These are phyloP conservation scores for Tiliacea aurago DNA, from an alignment of 2,888 invertebrate species.

Conservation along the genomic window DNA sequence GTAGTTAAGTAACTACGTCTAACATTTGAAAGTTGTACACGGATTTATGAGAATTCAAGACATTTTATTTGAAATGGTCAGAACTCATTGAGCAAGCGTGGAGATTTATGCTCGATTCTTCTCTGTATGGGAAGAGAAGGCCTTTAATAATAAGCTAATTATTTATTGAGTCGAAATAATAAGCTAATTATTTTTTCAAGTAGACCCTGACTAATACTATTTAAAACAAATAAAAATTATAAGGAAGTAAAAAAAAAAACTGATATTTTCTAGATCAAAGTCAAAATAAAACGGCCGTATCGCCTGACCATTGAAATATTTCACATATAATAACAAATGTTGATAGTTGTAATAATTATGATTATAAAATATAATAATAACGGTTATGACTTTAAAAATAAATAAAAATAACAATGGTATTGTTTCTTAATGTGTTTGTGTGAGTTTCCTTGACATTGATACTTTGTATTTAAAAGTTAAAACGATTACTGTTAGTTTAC, in stretches of 20 bases:
- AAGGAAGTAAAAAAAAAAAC: slow-evolving; percentile 18
- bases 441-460: slow-evolving; percentile 31
- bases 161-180: no score
- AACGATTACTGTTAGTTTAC: background rate
- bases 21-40: slow-evolving; percentile 40
- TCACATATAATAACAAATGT: slow-evolving; percentile 7
- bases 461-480: background rate
- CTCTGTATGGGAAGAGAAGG: no score
- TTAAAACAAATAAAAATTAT: background rate
- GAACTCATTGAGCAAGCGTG: background rate
- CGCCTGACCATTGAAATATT: slow-evolving; percentile 11
- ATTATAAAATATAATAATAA: slow-evolving; percentile 12
- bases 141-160: no score
- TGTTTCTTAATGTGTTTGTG: background rate
- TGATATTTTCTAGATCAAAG: slow-evolving; percentile 33
- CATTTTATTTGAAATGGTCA: background rate
- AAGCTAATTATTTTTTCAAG: background rate
- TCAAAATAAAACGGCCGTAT: background rate
- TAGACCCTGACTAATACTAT: background rate
- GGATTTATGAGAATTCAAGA: slow-evolving; percentile 11
- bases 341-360: slow-evolving; percentile 22
- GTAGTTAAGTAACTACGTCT: slow-evolving; percentile 33
- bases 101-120: background rate
- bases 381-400: slow-evolving; percentile 7
- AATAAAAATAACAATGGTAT: slow-evolving; percentile 25